phyloP scores from a whole-genome alignment of 1,140 invertebrate genomes.

The Macrobrachium nipponense region DNA sequence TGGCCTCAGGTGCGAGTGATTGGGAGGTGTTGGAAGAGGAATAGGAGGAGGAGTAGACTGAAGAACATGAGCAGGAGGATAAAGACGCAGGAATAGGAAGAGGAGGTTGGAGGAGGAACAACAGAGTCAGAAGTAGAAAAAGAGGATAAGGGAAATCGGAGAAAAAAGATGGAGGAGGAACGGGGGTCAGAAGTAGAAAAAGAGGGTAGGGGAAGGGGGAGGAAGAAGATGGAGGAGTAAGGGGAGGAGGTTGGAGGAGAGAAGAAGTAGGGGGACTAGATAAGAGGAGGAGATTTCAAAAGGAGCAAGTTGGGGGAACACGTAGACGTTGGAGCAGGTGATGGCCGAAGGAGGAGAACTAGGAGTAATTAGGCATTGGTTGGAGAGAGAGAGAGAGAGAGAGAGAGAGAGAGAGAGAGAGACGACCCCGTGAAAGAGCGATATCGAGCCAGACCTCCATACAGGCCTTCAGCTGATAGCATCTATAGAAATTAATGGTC shows the following conservation, averaged over 20 bases:
- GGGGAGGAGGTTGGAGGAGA: not conserved
- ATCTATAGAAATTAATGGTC: too few species aligned
- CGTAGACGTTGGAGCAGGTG: not conserved
- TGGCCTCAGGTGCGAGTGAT: too few species aligned
- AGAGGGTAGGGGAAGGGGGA: not conserved
- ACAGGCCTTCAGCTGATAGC: too few species aligned
- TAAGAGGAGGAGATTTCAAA: not conserved
- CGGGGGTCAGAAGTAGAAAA: not conserved
- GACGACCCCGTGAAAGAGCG: not conserved
- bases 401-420: not conserved
- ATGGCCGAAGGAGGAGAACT: not conserved
- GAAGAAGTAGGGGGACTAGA: not conserved
- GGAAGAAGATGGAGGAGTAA: not conserved
- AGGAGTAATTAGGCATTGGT: not conserved
- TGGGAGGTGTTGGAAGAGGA: too few species aligned
- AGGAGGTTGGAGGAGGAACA: not conserved
- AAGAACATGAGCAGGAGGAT: too few species aligned
- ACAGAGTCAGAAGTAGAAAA: not conserved
- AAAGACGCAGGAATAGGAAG: too few species aligned
- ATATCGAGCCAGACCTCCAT: too few species aligned
- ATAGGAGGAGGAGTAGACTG: too few species aligned
- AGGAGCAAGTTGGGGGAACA: not conserved
- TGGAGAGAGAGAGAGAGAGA: constrained; percentile 1
- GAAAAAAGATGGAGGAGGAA: too few species aligned
- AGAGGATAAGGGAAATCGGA: not conserved